phyloP scores from a whole-genome alignment of 2,113 vertebrate species.

The Dermatemys mawii region DNA sequence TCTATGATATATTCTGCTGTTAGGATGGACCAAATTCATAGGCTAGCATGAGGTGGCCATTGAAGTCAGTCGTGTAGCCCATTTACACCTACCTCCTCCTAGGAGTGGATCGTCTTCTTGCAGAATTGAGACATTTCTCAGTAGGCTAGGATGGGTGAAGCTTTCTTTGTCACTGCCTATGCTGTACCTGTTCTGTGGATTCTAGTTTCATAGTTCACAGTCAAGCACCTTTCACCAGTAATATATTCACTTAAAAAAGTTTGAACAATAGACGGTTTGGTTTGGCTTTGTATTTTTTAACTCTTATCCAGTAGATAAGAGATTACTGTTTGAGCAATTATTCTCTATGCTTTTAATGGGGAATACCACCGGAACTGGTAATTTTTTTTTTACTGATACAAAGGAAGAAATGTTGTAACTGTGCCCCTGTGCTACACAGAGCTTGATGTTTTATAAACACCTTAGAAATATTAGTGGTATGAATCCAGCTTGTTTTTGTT shows the following conservation, averaged over 20 bases:
- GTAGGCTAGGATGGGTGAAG: not conserved
- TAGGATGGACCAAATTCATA: not conserved
- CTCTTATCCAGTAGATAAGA: not conserved
- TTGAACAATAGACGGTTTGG: not conserved
- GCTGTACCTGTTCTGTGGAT: not conserved
- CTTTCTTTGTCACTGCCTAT: not conserved
- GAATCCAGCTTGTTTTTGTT: not conserved
- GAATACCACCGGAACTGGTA: not conserved
- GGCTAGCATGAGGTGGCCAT: not conserved
- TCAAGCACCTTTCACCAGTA: not conserved
- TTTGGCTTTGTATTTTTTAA: not conserved
- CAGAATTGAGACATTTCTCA: not conserved
- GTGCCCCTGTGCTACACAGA: not conserved
- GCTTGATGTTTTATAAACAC: not conserved
- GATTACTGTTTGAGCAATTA: conserved; percentile 10
- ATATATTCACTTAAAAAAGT: not conserved
- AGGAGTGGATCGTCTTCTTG: not conserved
- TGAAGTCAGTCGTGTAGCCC: not conserved
- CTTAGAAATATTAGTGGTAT: not conserved
- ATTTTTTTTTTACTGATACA: not conserved
- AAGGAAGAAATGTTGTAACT: not conserved
- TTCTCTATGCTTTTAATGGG: not conserved
- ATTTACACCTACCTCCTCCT: not conserved
- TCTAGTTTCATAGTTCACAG: not conserved
- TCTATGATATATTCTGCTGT: not conserved